A percentile compares a stretch with the other conserved stretches of the same genome.
Evolutionary conservation across 1,140 invertebrate genomes (phyloP).

Genomic region (Leptinotarsa texana): DNA sequence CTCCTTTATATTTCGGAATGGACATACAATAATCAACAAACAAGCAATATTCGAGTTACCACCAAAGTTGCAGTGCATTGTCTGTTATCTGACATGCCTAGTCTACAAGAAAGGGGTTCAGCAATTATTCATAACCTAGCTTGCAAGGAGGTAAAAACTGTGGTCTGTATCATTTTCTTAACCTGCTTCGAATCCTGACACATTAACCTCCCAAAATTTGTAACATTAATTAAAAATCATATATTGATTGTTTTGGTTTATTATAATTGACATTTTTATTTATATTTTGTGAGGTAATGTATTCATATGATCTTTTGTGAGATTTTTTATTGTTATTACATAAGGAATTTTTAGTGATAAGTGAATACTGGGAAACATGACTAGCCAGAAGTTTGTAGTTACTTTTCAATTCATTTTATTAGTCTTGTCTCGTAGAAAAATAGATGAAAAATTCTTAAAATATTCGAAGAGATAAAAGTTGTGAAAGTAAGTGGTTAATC

Average conservation of each 20-base stretch:
- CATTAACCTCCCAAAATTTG: conserved; percentile 3
- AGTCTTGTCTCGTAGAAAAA: no score
- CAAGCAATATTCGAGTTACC: conserved; percentile 88
- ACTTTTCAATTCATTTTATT: no score
- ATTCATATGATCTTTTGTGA: neutral
- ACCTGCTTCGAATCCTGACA: neutral
- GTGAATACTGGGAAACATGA: no score
- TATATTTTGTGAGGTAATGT: neutral
- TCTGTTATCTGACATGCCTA: conserved; percentile 72
- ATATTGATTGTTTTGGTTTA: neutral
- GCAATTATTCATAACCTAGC: conserved; percentile 90
- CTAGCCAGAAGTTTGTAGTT: no score
- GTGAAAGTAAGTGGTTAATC: no score
- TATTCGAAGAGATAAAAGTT: no score
- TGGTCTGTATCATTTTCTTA: conserved; percentile 75
- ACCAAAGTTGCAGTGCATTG: conserved; percentile 89
- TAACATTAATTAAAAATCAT: neutral
- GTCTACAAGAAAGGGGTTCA: conserved; percentile 77
- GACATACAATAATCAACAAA: conserved; percentile 71
- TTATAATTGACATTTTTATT: neutral
- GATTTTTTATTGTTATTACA: no score
- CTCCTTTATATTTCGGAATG: conserved; percentile 91
- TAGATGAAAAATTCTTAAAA: no score
- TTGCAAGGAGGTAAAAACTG: conserved; percentile 95
- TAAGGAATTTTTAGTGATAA: no score